Evolutionary conservation across 2,113 vertebrate genomes (phyloP).

Genomic region (Oplegnathus fasciatus): DNA sequence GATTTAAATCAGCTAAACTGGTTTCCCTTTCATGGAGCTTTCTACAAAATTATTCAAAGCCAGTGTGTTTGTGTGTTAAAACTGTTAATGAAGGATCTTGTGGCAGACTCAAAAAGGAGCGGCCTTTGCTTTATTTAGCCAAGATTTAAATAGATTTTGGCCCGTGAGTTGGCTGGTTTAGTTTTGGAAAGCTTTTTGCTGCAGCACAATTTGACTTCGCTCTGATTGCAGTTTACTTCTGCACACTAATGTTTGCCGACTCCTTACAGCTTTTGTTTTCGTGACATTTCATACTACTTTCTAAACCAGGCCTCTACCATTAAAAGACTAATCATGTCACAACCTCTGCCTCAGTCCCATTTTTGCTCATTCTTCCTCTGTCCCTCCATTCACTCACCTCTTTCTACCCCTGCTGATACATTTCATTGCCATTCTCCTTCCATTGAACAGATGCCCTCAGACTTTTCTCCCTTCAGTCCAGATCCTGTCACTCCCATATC

Average conservation of each 20-base stretch:
- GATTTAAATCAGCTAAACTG: slow-evolving; percentile 21
- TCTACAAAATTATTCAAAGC: slow-evolving; percentile 11
- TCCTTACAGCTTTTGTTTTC: background rate
- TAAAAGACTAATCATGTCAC: background rate
- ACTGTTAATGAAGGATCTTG: slow-evolving; percentile 43
- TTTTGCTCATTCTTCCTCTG: too few relatives aligned
- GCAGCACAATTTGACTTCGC: slow-evolving; percentile 35
- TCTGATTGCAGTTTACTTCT: slow-evolving; percentile 11
- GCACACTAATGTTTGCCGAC: slow-evolving; percentile 5
- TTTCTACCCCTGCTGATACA: too few relatives aligned
- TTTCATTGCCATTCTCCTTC: too few relatives aligned
- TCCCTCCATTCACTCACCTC: too few relatives aligned
- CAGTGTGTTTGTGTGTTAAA: slow-evolving; percentile 22
- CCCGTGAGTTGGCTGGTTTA: slow-evolving; percentile 15
- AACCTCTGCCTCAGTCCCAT: too few relatives aligned
- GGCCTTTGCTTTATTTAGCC: slow-evolving; percentile 46
- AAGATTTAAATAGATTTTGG: slow-evolving; percentile 49
- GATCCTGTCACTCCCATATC: too few relatives aligned
- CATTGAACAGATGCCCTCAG: too few relatives aligned
- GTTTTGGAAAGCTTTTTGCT: slow-evolving; percentile 19
- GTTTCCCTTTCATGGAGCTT: slow-evolving; percentile 2
- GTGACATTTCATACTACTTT: background rate
- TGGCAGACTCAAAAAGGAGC: slow-evolving; percentile 24
- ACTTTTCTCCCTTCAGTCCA: too few relatives aligned
- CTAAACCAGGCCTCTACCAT: background rate